phyloP scores from a whole-genome alignment of 30 jellyfish, hydroid and myxozoan genomes.

The Pseudorhiza aurosa region DNA sequence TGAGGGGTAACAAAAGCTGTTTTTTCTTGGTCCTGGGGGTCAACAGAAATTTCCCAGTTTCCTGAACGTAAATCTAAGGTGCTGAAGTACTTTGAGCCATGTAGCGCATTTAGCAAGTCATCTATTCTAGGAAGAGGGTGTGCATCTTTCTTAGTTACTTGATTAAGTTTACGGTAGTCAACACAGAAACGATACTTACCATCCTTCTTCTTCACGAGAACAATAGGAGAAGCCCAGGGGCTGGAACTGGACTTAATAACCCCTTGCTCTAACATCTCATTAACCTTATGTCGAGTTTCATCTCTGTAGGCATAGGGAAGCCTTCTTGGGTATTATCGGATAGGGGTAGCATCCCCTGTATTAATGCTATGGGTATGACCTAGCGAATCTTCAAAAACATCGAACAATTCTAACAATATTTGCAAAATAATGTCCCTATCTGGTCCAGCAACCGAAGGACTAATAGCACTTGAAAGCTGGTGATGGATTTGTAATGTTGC shows the following conservation, averaged over 20 bases:
- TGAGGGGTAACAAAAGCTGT: conserved; percentile 55
- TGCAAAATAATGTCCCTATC: no score
- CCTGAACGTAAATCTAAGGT: conserved; percentile 62
- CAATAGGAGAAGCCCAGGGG: conserved; percentile 67
- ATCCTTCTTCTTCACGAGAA: conserved; percentile 71
- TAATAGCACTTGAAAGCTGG: no score
- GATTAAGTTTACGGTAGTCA: conserved; percentile 49
- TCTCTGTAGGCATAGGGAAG: conserved; percentile 53
- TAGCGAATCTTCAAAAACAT: not conserved
- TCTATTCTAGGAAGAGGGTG: conserved; percentile 66
- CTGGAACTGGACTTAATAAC: conserved; percentile 32
- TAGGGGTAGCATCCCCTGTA: no score
- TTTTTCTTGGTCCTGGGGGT: conserved; percentile 48
- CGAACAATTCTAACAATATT: not conserved
- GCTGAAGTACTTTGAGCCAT: conserved; percentile 28
- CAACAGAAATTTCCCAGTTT: conserved; percentile 49
- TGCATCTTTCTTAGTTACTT: conserved; percentile 54
- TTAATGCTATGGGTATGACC: not conserved
- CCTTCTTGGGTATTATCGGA: conserved; percentile 53
- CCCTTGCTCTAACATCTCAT: conserved; percentile 62
- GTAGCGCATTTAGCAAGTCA: conserved; percentile 42
- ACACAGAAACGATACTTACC: conserved; percentile 51
- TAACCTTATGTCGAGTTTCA: conserved; percentile 29
- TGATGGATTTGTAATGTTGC: no score
- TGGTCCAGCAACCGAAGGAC: no score